Evolutionary conservation across 2,113 vertebrate genomes (phyloP).

Genomic region (Ceratotherium simum): DNA sequence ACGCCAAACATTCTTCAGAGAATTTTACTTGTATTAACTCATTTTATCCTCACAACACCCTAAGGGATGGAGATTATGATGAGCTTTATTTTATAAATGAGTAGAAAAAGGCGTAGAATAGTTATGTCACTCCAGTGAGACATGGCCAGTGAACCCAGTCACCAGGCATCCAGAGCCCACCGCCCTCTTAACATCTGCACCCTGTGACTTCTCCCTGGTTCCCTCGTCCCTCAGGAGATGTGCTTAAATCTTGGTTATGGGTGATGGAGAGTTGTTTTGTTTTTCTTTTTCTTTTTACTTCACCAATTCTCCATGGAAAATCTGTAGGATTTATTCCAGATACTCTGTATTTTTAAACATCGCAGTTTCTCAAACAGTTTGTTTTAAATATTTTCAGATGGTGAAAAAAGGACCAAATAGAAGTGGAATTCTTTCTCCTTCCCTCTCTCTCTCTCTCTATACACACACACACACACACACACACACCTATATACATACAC

Average conservation of each 20-base stretch:
- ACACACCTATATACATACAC: fast-evolving
- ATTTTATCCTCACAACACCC: background rate
- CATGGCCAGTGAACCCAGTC: background rate
- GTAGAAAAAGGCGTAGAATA: background rate
- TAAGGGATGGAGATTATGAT: background rate
- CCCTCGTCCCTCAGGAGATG: background rate
- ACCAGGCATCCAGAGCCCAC: background rate
- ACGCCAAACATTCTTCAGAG: background rate
- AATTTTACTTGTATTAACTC: background rate
- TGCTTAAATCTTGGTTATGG: background rate
- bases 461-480: fast-evolving
- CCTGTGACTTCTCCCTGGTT: background rate
- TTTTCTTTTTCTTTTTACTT: background rate
- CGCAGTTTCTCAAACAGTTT: background rate
- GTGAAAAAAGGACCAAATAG: background rate
- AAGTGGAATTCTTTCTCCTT: background rate
- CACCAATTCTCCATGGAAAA: background rate
- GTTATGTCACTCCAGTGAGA: background rate
- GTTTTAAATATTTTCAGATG: background rate
- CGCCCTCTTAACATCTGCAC: background rate
- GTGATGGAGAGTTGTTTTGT: background rate
- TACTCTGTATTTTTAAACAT: background rate
- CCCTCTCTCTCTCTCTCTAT: background rate
- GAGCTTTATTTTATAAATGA: background rate
- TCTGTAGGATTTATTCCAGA: background rate